Evolutionary conservation across 2,888 invertebrate species (phyloP), one percentile per base, ranked within the genome.

Genomic region (Pterostichus niger): DNA sequence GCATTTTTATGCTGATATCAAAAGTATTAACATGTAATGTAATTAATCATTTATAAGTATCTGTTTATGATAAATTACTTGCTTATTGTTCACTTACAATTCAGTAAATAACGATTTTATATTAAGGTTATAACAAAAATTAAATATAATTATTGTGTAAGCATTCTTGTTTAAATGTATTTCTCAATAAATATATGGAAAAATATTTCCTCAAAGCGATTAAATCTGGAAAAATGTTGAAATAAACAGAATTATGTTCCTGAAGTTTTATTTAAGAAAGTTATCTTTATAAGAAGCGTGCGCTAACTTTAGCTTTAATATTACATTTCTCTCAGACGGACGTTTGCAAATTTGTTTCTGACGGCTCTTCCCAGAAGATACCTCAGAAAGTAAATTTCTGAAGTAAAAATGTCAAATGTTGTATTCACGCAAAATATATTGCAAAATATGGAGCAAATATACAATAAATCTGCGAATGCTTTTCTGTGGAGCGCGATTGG

Each of bases 331-430:
- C 13, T 44, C 9, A 17, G 17, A 78, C 24, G 44, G 61, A 78
- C 78, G 24, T 59, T 59, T 78, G 61, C 78, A 81, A 81, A 81
- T 81, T 73, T 81, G 81, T 81, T 81, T 73, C 44, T 73, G 81
- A 81, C 81, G 49, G 17, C 24, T 59, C 52, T 40, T 40, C 56
- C 40, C 81, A 40, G 35, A 11, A 81, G 81, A 73, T 81, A 81
- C 13, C 44, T 40, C 71, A 24, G 40, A 56, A 79, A 81, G 56
- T 73, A 73, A 81, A 79, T 79, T 79, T 49, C 46, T n/a, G 49
- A 54, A 52, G 52, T 52, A 76, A 52, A 68, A 71, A 73, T 81
- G 56, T 73, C 73, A 81, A 59, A 59, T 59, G 17, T 7, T 59
- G 24, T 59, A 59, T 59, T 59, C 59, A 40, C 31, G 31, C 6